Conservation (phyloP, 1,140 invertebrate species). For the Cylas formicarius region DNA sequence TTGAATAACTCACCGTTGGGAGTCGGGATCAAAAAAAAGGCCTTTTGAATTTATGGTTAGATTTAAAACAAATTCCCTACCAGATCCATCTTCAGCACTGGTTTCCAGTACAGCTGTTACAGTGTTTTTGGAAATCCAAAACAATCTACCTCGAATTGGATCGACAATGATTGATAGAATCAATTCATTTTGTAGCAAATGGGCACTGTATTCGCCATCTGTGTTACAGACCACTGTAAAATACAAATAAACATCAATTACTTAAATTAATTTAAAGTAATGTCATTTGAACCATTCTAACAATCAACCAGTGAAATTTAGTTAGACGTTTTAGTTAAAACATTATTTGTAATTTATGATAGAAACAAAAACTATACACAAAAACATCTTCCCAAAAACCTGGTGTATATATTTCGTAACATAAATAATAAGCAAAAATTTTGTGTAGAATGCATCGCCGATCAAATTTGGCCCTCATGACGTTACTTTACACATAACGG, state of each 20-base stretch:
- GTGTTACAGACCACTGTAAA: conserved; percentile 54
- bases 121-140: conserved; percentile 36
- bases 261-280: no score
- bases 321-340: no score
- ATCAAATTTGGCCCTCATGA: no score
- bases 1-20: conserved; percentile 26
- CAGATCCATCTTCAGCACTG: conserved; percentile 60
- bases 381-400: no score
- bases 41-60: conserved; percentile 28
- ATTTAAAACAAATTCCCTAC: conserved; percentile 43
- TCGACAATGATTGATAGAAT: conserved; percentile 56
- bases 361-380: no score
- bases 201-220: conserved; percentile 61
- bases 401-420: no score
- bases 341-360: no score
- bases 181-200: conserved; percentile 36
- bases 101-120: conserved; percentile 46
- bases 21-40: conserved; percentile 52
- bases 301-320: no score
- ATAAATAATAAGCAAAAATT: not conserved
- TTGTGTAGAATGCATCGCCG: not conserved
- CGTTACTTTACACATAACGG: no score
- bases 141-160: conserved; percentile 50
- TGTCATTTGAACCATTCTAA: no score
- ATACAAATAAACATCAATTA: no score